Percentiles rank a stretch among this genome's conserved stretches.
Evolutionary conservation across 1,140 invertebrate genomes (phyloP).

Genomic region (Galleria mellonella): DNA sequence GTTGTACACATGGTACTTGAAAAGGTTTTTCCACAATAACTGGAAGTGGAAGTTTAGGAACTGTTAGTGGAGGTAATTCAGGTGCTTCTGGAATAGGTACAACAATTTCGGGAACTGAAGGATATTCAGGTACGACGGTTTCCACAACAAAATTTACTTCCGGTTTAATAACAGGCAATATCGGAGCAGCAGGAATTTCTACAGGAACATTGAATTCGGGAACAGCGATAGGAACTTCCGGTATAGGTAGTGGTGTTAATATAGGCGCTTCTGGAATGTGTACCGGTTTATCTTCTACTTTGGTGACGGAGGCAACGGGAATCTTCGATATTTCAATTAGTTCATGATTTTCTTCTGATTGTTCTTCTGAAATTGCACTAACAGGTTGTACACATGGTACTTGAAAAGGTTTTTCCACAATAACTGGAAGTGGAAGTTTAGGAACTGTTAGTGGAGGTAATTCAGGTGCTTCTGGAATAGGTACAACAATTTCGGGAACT

Average conservation of each 20-base stretch:
- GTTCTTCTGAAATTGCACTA: neutral
- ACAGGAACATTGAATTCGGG: neutral
- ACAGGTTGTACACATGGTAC: no score
- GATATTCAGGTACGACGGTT: no score
- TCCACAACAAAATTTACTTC: no score
- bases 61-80: neutral
- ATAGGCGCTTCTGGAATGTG: constrained; percentile 4
- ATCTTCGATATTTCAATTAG: neutral
- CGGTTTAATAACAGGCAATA: no score
- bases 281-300: neutral
- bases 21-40: neutral
- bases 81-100: constrained; percentile 8
- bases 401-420: neutral
- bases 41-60: neutral
- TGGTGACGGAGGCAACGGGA: neutral
- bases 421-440: neutral
- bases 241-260: neutral
- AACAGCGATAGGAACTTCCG: neutral
- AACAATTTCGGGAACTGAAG: no score
- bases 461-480: constrained; percentile 6
- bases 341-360: neutral
- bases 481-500: no score
- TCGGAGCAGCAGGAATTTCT: constrained; percentile 3
- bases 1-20: no score
- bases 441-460: neutral